Evolutionary conservation across 1,140 invertebrate genomes (phyloP).

Genomic region (Tribolium castaneum): DNA sequence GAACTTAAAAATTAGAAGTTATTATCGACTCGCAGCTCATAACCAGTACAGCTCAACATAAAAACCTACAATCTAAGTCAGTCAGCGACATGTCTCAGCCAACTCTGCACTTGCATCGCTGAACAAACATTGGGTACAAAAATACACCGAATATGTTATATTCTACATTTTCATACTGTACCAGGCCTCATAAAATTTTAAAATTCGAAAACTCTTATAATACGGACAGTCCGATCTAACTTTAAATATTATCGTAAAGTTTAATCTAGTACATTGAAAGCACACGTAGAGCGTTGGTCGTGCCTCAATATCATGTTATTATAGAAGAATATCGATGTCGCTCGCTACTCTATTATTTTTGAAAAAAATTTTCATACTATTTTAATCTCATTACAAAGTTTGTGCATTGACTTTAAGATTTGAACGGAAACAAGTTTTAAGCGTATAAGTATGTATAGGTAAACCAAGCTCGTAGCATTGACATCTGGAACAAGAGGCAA

Average conservation of each 20-base stretch:
- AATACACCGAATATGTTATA: slow-evolving; percentile 63
- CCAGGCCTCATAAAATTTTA: slow-evolving; percentile 64
- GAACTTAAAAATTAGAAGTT: slow-evolving; percentile 49
- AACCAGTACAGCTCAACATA: slow-evolving; percentile 45
- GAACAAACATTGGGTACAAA: slow-evolving; percentile 64
- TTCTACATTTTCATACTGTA: slow-evolving; percentile 61
- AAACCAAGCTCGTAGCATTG: not conserved
- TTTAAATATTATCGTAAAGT: slow-evolving; percentile 59
- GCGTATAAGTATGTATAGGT: slow-evolving; percentile 37
- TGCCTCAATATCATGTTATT: slow-evolving; percentile 52
- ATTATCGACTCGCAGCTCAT: slow-evolving; percentile 51
- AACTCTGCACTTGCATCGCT: slow-evolving; percentile 54
- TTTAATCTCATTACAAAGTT: slow-evolving; percentile 54
- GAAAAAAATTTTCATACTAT: slow-evolving; percentile 49
- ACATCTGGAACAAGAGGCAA: slow-evolving; percentile 34
- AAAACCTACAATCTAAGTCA: slow-evolving; percentile 60
- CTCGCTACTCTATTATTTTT: slow-evolving; percentile 57
- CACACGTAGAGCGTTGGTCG: slow-evolving; percentile 58
- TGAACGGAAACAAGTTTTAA: slow-evolving; percentile 47
- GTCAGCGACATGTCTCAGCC: slow-evolving; percentile 55
- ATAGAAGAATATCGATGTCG: slow-evolving; percentile 64
- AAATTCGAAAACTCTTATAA: slow-evolving; percentile 64
- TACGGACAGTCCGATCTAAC: slow-evolving; percentile 64
- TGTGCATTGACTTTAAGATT: slow-evolving; percentile 62
- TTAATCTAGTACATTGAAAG: slow-evolving; percentile 64